Base-by-base conservation (phyloP, 2,888 invertebrate genomes). In the Orthonychiurus folsomi region DNA sequence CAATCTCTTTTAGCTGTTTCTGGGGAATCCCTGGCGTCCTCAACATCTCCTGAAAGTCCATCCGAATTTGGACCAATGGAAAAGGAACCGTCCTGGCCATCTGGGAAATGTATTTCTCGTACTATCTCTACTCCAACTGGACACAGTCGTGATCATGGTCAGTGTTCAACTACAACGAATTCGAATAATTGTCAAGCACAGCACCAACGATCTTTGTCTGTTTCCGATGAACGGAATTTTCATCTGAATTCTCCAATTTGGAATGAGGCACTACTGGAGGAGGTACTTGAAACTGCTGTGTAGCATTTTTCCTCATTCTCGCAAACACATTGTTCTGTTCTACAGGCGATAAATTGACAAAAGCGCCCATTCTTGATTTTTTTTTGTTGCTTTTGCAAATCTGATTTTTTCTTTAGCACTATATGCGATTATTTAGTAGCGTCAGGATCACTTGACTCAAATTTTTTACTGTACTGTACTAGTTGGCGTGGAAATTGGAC, bases 41-140 rank as follows among this genome's bases (percentile, higher is more conserved):
- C 67, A 1, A 67, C 65, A 1, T 63, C 65, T 1, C 63, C 63
- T n/a, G 65, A 65, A 52, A 61, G 59, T 52, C 63, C 65, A 1
- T 64, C 63, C 3, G 65, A 64, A 47, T 63, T 62, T 25, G 60
- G 58, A 1, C 24, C 54, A 15, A 24, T 65, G 60, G 63, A 63
- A 55, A 66, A 61, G 54, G 65, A 65, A 25, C 56, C 60, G 26
- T n/a, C 37, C 20, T 63, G 50, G 52, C 23, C 56, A 9, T 52
- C 52, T 20, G 52, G 23, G 23, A 21, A 52, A 37, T 37, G 37
- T 15, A 37, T 37, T 9, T 9, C 37, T 9, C 5, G 37, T 5
- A 15, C 37, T 9, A 37, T 37, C 15, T 37, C 37, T 9, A 37
- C 37, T 9, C 37, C 37, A 9, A 37, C 37, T 9, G 37, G 37